Base-by-base conservation (phyloP, 53 echinoderm and acorn worm species). In the Holothuria scabra region DNA sequence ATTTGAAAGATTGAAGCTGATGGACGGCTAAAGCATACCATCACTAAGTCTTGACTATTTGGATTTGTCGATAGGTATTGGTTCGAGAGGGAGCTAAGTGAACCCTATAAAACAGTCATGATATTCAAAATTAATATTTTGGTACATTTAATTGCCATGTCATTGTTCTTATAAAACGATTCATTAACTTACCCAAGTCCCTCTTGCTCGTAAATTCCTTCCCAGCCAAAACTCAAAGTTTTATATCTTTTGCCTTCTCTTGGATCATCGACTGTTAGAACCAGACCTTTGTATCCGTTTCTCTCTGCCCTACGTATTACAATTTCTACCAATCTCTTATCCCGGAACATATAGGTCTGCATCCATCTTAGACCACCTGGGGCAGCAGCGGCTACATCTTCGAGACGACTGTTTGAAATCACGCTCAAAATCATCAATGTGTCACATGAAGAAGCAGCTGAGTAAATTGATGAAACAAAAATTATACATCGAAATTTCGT, bases 221-320 rank as follows among this genome's bases (percentile, higher is more conserved):
- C 69, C 37, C 44, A 69, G 22, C 69, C 69, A 28, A 38, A 69
- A 21, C 12, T 9, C 35, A 69, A 13, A 12, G 69, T 69, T 19
- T 69, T 69, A 41, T 69, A 69, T 35, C 69, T 69, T 41, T 69
- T 69, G 37, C 69, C 69, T 28, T 69, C 69, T 35, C 46, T 38
- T 2, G 69, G 69, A 49, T 78, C 88, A 46, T 91, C 91, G 3
- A 82, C 85, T 20, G 91, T 91, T n/a, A 91, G 35, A 2, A 89
- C 89, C 30, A 92, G 20, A 35, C 88, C 92, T 28, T 92, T 85
- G 52, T 82, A 92, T 23, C 88, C 92, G 31, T 82, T 85, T 22
- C 30, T 55, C 60, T 88, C 86, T 20, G 92, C 92, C 59, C 92
- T 69, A 28, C 59, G 76, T n/a, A 89, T 79, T 56, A 92, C 33